phyloP scores from a whole-genome alignment of 1,140 invertebrate genomes.

The Neelides sp. region DNA sequence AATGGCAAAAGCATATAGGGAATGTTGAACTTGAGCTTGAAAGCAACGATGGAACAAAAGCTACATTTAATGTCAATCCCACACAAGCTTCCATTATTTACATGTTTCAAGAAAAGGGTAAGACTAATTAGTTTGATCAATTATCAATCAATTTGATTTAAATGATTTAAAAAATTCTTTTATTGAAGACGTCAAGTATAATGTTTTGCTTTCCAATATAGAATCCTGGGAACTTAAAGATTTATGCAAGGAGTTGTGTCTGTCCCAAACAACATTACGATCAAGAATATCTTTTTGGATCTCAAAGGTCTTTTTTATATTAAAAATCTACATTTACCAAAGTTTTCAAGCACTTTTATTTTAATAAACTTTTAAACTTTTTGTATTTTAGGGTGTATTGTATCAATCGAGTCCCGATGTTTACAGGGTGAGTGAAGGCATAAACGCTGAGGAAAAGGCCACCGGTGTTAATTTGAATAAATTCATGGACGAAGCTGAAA shows the following conservation, averaged over 20 bases:
- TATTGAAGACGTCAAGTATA: slow-evolving; percentile 20
- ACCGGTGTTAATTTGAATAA: slow-evolving; percentile 29
- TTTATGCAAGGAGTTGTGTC: slow-evolving; percentile 65
- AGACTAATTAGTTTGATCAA: slow-evolving; percentile 16
- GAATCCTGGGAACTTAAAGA: slow-evolving; percentile 72
- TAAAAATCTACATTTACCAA: not conserved
- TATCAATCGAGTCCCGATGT: slow-evolving; percentile 3
- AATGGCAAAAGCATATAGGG: slow-evolving; percentile 87
- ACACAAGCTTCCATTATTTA: slow-evolving; percentile 88
- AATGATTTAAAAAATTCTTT: slow-evolving; percentile 17
- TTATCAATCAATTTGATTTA: slow-evolving; percentile 5
- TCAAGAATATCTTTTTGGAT: slow-evolving; percentile 86
- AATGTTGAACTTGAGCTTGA: slow-evolving; percentile 85
- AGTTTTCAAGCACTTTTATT: no score
- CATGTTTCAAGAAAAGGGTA: slow-evolving; percentile 82
- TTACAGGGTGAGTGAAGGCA: slow-evolving; percentile 10
- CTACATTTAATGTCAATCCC: slow-evolving; percentile 76
- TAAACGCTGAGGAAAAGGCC: not conserved
- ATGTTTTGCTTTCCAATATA: slow-evolving; percentile 31
- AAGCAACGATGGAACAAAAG: slow-evolving; percentile 58
- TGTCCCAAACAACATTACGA: slow-evolving; percentile 64
- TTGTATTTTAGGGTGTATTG: slow-evolving; percentile 17
- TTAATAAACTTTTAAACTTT: not conserved
- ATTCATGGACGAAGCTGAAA: slow-evolving; percentile 64
- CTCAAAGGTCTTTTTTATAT: slow-evolving; percentile 40